These are phyloP conservation scores for Lysandra bellargus DNA, from an alignment of 2,888 invertebrate genomes.

Conservation along the genomic window DNA sequence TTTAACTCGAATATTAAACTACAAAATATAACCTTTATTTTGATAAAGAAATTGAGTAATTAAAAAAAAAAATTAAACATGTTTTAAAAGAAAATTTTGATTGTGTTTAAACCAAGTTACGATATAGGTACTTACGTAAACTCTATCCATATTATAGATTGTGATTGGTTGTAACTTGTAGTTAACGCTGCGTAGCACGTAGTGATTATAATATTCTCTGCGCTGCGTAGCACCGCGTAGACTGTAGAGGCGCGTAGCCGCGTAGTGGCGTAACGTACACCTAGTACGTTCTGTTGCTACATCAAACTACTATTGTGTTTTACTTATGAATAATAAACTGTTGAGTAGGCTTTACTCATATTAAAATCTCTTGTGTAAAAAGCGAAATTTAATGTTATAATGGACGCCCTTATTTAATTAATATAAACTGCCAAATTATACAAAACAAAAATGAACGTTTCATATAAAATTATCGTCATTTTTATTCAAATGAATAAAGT, in stretches of 20 bases:
- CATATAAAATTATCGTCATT: slow-evolving; percentile 15
- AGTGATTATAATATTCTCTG: not conserved
- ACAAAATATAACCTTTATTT: not conserved
- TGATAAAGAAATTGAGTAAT: not conserved
- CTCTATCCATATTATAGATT: not conserved
- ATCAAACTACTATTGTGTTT: not conserved
- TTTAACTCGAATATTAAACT: not conserved
- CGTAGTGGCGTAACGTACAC: not conserved
- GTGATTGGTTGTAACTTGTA: too few relatives aligned
- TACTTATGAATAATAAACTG: not conserved
- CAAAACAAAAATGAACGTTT: slow-evolving; percentile 11
- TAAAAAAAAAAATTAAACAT: not conserved
- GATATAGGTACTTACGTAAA: not conserved
- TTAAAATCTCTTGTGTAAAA: too few relatives aligned
- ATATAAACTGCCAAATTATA: not conserved
- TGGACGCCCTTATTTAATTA: not conserved
- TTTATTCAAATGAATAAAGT: slow-evolving; percentile 30
- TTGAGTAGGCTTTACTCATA: too few relatives aligned
- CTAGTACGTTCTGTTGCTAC: not conserved
- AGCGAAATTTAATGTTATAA: not conserved
- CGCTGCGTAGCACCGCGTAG: not conserved
- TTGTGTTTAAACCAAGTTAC: too few relatives aligned
- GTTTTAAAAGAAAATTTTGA: not conserved
- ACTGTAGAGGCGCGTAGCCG: not conserved
- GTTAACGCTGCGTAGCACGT: not conserved